A percentile compares a stretch with the other conserved stretches of the same genome.
Conservation (phyloP, 2,797 vertebrate species). For the Pristis pectinata region DNA sequence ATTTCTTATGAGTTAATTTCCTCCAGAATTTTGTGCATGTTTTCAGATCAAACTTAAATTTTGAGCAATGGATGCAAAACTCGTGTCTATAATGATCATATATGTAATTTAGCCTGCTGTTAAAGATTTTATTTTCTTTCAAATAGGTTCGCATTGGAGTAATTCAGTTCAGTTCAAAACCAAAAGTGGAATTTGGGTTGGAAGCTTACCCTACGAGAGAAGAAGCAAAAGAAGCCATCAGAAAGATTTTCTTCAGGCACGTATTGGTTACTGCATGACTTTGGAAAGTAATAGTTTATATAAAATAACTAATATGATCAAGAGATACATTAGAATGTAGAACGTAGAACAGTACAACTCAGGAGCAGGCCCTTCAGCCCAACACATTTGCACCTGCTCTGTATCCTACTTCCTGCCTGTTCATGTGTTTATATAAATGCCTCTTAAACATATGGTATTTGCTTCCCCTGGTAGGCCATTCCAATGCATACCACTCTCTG, state of each 20-base stretch:
- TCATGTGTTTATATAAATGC: too few species aligned
- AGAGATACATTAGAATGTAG: not conserved
- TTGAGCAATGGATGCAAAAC: not conserved
- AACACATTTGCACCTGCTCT: too few species aligned
- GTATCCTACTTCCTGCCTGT: too few species aligned
- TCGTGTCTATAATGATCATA: not conserved
- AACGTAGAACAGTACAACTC: not conserved
- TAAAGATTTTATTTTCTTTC: not conserved
- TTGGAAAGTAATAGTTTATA: not conserved
- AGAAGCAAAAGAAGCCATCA: slow-evolving; percentile 41
- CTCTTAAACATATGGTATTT: too few species aligned
- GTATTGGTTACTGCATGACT: not conserved
- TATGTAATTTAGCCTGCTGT: not conserved
- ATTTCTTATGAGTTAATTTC: not conserved
- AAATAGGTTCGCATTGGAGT: slow-evolving; percentile 40
- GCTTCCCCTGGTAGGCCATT: too few species aligned
- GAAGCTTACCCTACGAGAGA: slow-evolving; percentile 41
- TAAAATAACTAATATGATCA: not conserved
- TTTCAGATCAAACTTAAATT: not conserved
- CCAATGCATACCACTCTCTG: too few species aligned
- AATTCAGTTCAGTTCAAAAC: slow-evolving; percentile 43
- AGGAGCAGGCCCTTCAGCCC: too few species aligned
- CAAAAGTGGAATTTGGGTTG: slow-evolving; percentile 41
- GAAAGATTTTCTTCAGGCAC: slow-evolving; percentile 40
- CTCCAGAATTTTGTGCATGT: not conserved